Conservation (phyloP, 1,140 invertebrate genomes). For the Panonychus citri region DNA sequence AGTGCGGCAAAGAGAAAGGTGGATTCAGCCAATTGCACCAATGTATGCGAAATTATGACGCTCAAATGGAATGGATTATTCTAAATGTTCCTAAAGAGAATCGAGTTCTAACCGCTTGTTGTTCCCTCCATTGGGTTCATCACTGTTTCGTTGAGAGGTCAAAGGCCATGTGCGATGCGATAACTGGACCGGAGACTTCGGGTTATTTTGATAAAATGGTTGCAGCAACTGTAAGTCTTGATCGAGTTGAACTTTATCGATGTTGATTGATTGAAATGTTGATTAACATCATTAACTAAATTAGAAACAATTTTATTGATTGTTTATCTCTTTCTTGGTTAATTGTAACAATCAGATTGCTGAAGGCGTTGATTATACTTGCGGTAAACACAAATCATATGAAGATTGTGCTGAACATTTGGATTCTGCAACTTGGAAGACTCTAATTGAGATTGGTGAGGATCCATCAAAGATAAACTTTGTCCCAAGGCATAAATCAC, state of each 20-base stretch:
- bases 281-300: too few species aligned
- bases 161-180: background rate
- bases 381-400: background rate
- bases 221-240: background rate
- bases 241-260: too few species aligned
- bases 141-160: background rate
- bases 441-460: background rate
- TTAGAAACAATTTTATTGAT: background rate
- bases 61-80: background rate
- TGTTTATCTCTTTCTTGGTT: too few species aligned
- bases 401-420: background rate
- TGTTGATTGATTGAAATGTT: too few species aligned
- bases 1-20: background rate
- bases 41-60: background rate
- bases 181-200: background rate
- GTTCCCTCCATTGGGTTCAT: background rate
- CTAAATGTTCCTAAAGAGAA: background rate
- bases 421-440: background rate
- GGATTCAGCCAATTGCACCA: background rate
- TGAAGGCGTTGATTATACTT: conserved; percentile 1
- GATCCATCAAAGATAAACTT: background rate
- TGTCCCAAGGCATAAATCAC: background rate
- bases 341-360: too few species aligned
- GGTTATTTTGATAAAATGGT: background rate
- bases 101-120: background rate